Percentiles rank a stretch among this genome's conserved stretches.
These are phyloP conservation scores for Misgurnus mizolepis DNA, from an alignment of 2,113 vertebrate species.

Conservation along the genomic window DNA sequence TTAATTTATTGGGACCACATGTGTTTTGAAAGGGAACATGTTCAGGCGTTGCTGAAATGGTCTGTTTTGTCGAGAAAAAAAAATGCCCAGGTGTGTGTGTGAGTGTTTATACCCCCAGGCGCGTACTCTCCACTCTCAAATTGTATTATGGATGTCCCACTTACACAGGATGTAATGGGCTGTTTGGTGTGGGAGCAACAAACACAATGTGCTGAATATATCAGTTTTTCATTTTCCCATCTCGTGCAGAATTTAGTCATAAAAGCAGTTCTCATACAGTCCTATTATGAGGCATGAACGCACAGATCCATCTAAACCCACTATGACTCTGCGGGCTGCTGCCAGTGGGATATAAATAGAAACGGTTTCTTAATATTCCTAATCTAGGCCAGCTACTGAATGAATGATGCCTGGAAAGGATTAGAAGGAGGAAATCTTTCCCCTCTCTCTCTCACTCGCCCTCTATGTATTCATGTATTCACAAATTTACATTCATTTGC, in stretches of 20 bases:
- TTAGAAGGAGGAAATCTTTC: constrained; percentile 45
- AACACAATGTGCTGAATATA: constrained; percentile 7
- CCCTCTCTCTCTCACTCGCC: constrained; percentile 21
- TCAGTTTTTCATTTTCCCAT: constrained; percentile 7
- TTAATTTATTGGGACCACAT: constrained; percentile 46
- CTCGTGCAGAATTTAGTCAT: background rate
- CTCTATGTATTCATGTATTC: background rate
- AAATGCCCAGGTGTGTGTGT: constrained; percentile 24
- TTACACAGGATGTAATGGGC: constrained; percentile 18
- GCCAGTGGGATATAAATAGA: constrained; percentile 66
- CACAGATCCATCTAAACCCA: constrained; percentile 14
- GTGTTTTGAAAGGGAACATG: constrained; percentile 32
- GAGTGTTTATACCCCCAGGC: constrained; percentile 10
- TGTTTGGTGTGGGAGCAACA: background rate
- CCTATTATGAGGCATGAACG: background rate
- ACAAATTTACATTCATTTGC: background rate
- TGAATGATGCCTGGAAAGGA: constrained; percentile 70
- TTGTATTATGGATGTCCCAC: constrained; percentile 18
- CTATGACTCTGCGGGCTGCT: constrained; percentile 28
- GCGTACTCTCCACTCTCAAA: constrained; percentile 12
- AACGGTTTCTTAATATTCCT: constrained; percentile 60
- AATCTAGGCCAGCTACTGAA: constrained; percentile 68
- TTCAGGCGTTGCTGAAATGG: constrained; percentile 17
- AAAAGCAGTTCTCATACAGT: background rate
- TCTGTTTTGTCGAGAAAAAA: background rate